These are phyloP conservation scores for Sciurus vulgaris DNA, from an alignment of 2,797 vertebrate genomes.

Conservation along the genomic window DNA sequence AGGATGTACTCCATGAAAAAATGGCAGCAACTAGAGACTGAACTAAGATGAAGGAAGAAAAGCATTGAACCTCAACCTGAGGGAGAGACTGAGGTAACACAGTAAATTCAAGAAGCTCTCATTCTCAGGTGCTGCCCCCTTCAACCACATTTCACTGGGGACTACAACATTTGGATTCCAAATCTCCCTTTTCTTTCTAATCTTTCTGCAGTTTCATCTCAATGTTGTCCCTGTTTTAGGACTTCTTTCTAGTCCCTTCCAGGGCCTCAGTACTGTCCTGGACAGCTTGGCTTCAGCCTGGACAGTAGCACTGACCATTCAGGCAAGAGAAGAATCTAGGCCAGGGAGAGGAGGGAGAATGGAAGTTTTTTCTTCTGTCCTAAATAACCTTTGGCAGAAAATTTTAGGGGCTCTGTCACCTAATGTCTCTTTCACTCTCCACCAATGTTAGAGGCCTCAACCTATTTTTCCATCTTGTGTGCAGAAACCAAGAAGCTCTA, in stretches of 20 bases:
- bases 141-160: not conserved
- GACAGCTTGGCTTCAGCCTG: conserved; percentile 57
- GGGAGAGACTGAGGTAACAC: not conserved
- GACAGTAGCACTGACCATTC: conserved; percentile 73
- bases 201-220: not conserved
- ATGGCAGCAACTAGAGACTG: not conserved
- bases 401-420: conserved; percentile 26
- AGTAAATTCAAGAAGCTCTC: not conserved
- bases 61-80: not conserved
- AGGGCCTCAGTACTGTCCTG: conserved; percentile 66
- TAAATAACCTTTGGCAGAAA: conserved; percentile 70
- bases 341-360: conserved; percentile 39
- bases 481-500: not conserved
- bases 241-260: conserved; percentile 35
- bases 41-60: not conserved
- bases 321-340: conserved; percentile 83
- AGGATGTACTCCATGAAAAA: conserved; percentile 17
- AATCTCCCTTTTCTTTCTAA: not conserved
- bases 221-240: not conserved
- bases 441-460: not conserved
- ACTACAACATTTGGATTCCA: not conserved
- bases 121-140: not conserved
- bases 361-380: conserved; percentile 38
- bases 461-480: not conserved
- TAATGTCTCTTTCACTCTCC: not conserved